These are phyloP conservation scores for Patella caerulea DNA, from an alignment of 2,888 invertebrate species.

Conservation along the genomic window DNA sequence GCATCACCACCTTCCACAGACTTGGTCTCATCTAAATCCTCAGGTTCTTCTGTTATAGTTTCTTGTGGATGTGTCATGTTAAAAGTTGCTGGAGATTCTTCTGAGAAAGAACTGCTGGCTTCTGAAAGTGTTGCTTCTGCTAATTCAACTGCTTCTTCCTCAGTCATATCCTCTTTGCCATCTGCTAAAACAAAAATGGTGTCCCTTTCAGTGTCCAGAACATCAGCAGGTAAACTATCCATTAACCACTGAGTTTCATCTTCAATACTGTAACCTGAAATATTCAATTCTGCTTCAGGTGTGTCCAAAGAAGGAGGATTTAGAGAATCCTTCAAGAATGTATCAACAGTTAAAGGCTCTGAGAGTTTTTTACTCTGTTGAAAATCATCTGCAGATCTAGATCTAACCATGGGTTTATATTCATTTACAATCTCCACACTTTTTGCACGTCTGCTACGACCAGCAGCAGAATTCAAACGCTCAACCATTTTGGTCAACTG, in stretches of 20 bases:
- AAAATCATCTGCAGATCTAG: background rate
- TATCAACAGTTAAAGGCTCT: background rate
- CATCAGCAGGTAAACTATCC: slow-evolving; percentile 38
- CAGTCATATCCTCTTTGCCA: slow-evolving; percentile 47
- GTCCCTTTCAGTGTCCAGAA: slow-evolving; percentile 29
- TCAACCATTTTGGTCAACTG: slow-evolving; percentile 56
- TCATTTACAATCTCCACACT: slow-evolving; percentile 4
- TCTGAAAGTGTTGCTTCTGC: slow-evolving; percentile 44
- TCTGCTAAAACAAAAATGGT: slow-evolving; percentile 55
- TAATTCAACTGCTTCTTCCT: slow-evolving; percentile 53
- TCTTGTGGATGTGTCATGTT: too few species aligned
- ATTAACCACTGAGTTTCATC: slow-evolving; percentile 22
- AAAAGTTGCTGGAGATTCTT: background rate
- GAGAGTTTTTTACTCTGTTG: slow-evolving; percentile 5
- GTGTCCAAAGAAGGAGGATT: slow-evolving; percentile 21
- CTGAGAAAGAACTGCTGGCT: background rate
- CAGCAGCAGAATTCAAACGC: slow-evolving; percentile 63
- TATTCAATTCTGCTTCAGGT: background rate
- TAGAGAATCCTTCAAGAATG: background rate
- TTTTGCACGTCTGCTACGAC: slow-evolving; percentile 14
- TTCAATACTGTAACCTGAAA: background rate
- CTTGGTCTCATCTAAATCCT: too few species aligned
- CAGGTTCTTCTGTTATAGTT: too few species aligned
- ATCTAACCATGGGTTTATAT: background rate
- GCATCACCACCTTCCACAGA: too few species aligned